Base-by-base conservation (phyloP, 2,113 vertebrate genomes). In the Galbula dea region DNA sequence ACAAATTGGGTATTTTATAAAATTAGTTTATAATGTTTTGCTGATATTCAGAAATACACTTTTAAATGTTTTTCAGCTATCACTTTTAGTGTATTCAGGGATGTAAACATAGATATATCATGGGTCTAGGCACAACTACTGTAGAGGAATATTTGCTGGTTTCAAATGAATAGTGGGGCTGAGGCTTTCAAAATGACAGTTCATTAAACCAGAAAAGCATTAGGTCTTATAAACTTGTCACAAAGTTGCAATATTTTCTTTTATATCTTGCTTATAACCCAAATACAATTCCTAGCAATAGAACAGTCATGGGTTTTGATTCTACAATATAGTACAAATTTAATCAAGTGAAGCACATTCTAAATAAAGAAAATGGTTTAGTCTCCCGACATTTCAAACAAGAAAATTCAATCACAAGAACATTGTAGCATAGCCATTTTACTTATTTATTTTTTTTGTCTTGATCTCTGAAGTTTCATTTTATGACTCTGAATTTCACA, bases 331-430 rank as follows among this genome's bases (percentile, higher is more conserved):
- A 89, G 43, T 66, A 87, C 9, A 83, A 95, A 81, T 90, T 90
- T 91, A 94, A 94, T 96, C 94, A 91, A 91, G n/a, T 83, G 34
- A 12, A 89, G 36, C 22, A 52, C 29, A 68, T 94, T 80, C 63
- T 91, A 96, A 96, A 90, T 83, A 94, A 91, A 73, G 79, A 45
- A 86, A 92, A 79, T 26, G 2, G 19, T 77, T 93, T 88, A 49
- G 51, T 80, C 48, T 88, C 30, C 62, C 83, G 91, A 57, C 32
- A 87, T 94, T 94, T 94, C n/a, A 94, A 77, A 91, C 2, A 2
- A 74, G 48, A 96, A 95, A 93, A 89, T 95, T 68, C 66, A 90
- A 20, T 94, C 85, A 90, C 26, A 83, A 11, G 14, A 94, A 91
- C 48, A 96, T 84, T 71, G 74, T 94, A 88, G 36, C 55, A 77